These are phyloP conservation scores for Notothenia coriiceps DNA, from an alignment of 2,113 vertebrate species.

Conservation along the genomic window DNA sequence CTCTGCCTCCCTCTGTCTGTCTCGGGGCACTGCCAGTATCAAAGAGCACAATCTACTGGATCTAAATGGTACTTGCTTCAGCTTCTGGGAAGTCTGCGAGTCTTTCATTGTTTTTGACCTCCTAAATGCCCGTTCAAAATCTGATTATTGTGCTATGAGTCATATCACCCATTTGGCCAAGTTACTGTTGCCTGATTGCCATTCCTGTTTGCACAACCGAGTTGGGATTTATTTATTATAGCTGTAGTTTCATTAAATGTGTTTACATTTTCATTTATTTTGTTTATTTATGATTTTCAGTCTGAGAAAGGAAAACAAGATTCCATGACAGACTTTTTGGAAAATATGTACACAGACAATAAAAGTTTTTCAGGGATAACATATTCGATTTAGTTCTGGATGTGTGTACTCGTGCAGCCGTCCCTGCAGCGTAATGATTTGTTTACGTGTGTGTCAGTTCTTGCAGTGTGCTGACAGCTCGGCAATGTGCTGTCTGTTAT, in stretches of 20 bases:
- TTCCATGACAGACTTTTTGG: conserved; percentile 24
- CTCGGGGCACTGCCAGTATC: conserved; percentile 60
- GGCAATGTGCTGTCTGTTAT: conserved; percentile 53
- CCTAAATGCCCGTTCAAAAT: conserved; percentile 54
- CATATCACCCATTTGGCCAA: conserved; percentile 39
- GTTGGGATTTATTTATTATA: conserved; percentile 25
- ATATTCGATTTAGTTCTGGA: conserved; percentile 22
- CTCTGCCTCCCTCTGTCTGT: conserved; percentile 19
- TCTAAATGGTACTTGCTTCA: conserved; percentile 61
- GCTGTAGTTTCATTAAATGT: conserved; percentile 51
- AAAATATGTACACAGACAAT: conserved; percentile 36
- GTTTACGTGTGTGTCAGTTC: conserved; percentile 37
- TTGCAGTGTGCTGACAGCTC: conserved; percentile 28
- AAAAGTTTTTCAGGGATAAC: conserved; percentile 25
- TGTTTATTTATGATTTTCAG: conserved; percentile 24
- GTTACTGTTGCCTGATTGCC: conserved; percentile 46
- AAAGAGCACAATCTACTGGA: conserved; percentile 50
- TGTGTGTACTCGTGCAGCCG: conserved; percentile 19
- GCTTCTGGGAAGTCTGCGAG: conserved; percentile 66
- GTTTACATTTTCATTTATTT: conserved; percentile 54
- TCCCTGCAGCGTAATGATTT: conserved; percentile 50
- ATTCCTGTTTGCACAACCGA: neutral
- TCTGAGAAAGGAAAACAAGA: conserved; percentile 18
- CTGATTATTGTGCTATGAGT: conserved; percentile 56
- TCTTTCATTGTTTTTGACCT: conserved; percentile 54